phyloP scores from a whole-genome alignment of 2,888 invertebrate genomes.

The Dusona sp. region DNA sequence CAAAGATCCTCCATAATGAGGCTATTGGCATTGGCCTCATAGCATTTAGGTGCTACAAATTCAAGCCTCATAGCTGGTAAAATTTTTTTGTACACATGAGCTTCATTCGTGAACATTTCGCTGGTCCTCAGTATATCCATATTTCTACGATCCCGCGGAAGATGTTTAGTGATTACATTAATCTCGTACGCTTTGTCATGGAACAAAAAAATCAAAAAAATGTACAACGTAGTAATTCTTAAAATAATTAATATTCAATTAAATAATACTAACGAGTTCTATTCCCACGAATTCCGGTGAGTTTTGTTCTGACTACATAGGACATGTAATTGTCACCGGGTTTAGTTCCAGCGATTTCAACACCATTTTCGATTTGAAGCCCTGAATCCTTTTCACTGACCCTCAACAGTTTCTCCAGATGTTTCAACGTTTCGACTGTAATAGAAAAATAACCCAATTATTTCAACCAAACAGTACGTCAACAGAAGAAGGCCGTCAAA shows the following conservation, averaged over 20 bases:
- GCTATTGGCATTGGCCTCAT: constrained; percentile 70
- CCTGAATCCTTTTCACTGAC: constrained; percentile 72
- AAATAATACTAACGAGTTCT: constrained; percentile 71
- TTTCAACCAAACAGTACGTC: not conserved
- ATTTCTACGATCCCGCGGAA: constrained; percentile 66
- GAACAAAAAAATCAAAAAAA: constrained; percentile 30
- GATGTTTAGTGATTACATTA: constrained; percentile 73
- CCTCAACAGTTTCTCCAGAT: constrained; percentile 71
- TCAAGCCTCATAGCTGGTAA: constrained; percentile 69
- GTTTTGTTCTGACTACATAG: constrained; percentile 71
- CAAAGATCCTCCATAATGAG: constrained; percentile 77
- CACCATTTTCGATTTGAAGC: constrained; percentile 69
- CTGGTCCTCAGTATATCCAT: constrained; percentile 62
- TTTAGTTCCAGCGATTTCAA: constrained; percentile 73
- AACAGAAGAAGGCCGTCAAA: too few relatives aligned
- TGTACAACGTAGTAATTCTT: not conserved
- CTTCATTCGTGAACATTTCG: constrained; percentile 75
- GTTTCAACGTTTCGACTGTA: constrained; percentile 68
- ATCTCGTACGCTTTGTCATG: constrained; percentile 72
- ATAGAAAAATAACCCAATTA: not conserved
- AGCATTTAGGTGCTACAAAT: constrained; percentile 71
- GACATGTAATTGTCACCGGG: constrained; percentile 77
- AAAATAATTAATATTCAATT: not conserved
- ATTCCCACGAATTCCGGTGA: constrained; percentile 72
- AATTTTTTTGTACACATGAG: constrained; percentile 72